Percentiles rank a stretch among this genome's conserved stretches.
Conservation (phyloP, 2,113 vertebrate species). For the Gymnorhina tibicen region DNA sequence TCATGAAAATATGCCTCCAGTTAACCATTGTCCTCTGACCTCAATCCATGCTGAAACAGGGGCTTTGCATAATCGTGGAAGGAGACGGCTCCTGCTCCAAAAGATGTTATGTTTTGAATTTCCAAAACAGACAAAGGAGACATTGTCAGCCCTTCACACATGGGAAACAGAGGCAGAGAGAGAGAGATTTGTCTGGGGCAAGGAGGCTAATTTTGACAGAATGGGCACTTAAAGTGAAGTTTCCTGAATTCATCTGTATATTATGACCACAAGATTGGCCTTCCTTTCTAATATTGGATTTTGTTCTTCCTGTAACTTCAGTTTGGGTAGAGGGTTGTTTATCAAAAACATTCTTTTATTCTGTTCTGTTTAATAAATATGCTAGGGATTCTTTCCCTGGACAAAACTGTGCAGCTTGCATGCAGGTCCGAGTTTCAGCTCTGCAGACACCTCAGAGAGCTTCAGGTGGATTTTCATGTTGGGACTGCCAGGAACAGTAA, state of each 20-base stretch:
- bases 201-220: background rate
- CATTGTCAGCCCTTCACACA: slow-evolving; percentile 21
- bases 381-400: background rate
- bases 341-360: background rate
- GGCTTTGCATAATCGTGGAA: slow-evolving; percentile 30
- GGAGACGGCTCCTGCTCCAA: background rate
- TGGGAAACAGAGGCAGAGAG: background rate
- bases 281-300: background rate
- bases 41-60: background rate
- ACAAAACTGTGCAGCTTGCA: background rate
- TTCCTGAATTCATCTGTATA: background rate
- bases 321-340: background rate
- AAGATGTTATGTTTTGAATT: slow-evolving; percentile 15
- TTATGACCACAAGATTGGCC: background rate
- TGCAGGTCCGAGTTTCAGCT: fast-evolving
- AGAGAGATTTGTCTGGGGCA: background rate
- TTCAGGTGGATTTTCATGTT: background rate
- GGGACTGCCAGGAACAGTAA: background rate
- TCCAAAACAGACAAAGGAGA: slow-evolving; percentile 19
- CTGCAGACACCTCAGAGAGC: background rate
- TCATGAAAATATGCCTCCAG: slow-evolving; percentile 1
- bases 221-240: background rate
- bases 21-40: slow-evolving; percentile 39
- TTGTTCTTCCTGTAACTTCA: background rate
- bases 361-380: background rate